Conservation (phyloP, 2,113 vertebrate genomes). For the Lethenteron reissneri region DNA sequence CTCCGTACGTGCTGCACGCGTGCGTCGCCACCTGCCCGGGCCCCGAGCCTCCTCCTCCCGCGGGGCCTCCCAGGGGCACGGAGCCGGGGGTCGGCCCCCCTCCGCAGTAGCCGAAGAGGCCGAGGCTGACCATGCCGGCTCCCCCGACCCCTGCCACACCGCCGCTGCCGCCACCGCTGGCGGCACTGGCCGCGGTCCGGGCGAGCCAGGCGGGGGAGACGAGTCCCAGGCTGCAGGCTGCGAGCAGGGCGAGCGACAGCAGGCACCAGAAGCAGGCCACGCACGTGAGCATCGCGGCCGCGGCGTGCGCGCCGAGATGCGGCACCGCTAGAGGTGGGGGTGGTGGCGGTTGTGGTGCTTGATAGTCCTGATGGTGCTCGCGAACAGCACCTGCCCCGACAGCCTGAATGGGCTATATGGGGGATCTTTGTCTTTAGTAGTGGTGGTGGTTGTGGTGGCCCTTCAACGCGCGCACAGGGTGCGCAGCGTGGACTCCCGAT, state of each 20-base stretch:
- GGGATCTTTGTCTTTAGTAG: too few species aligned
- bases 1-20: conserved; percentile 42
- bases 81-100: conserved; percentile 12
- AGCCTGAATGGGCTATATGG: too few species aligned
- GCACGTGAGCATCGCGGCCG: conserved; percentile 38
- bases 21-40: conserved; percentile 22
- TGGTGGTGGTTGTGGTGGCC: too few species aligned
- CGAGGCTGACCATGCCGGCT: conserved; percentile 42
- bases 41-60: too few species aligned
- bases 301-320: too few species aligned
- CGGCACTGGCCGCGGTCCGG: conserved; percentile 21
- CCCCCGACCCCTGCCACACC: conserved; percentile 11
- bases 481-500: too few species aligned
- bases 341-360: too few species aligned
- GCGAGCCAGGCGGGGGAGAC: conserved; percentile 60
- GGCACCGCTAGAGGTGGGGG: too few species aligned
- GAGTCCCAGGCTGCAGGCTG: conserved; percentile 48
- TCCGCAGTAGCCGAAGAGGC: conserved; percentile 50
- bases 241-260: conserved; percentile 43
- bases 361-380: too few species aligned
- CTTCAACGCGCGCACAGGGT: too few species aligned
- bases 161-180: too few species aligned
- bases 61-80: conserved; percentile 18
- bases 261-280: conserved; percentile 62
- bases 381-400: too few species aligned